A percentile compares a stretch with the other conserved stretches of the same genome.
These are phyloP conservation scores for Erebia epiphron DNA, from an alignment of 2,888 invertebrate species.

Conservation along the genomic window DNA sequence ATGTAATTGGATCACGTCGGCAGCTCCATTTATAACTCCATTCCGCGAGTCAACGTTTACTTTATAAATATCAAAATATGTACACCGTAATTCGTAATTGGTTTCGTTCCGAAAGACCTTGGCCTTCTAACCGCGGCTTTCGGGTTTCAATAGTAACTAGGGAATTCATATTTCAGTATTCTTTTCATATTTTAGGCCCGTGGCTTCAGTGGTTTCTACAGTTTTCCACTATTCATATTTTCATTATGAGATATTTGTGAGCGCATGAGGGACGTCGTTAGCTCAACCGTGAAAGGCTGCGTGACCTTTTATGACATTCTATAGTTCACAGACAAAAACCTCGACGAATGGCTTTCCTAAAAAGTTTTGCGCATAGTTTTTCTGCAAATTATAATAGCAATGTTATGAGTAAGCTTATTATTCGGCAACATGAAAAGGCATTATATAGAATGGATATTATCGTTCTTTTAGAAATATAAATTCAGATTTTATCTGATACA, in stretches of 20 bases:
- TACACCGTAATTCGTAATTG: constrained; percentile 20
- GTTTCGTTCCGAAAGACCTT: constrained; percentile 26
- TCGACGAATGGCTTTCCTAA: constrained; percentile 20
- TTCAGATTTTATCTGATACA: no score
- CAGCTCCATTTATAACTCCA: constrained; percentile 17
- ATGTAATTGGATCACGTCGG: constrained; percentile 17
- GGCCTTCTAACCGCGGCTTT: constrained; percentile 28
- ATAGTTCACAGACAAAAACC: constrained; percentile 24
- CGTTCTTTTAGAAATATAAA: not conserved
- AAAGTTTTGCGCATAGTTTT: constrained; percentile 20
- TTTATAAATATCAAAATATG: constrained; percentile 16
- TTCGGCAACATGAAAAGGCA: constrained; percentile 10
- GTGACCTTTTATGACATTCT: constrained; percentile 29
- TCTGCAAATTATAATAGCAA: constrained; percentile 4
- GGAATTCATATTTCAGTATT: constrained; percentile 28
- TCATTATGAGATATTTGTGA: constrained; percentile 28
- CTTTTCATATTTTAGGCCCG: constrained; percentile 23
- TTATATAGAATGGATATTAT: constrained; percentile 3
- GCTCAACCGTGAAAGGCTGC: constrained; percentile 28
- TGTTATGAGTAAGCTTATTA: not conserved
- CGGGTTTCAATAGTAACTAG: constrained; percentile 22
- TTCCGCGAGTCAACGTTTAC: constrained; percentile 16
- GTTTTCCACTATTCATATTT: constrained; percentile 29
- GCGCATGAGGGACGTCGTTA: constrained; percentile 31
- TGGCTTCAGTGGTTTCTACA: constrained; percentile 22